phyloP scores from a whole-genome alignment of 1,140 invertebrate genomes.

The Saxidomus purpurata region DNA sequence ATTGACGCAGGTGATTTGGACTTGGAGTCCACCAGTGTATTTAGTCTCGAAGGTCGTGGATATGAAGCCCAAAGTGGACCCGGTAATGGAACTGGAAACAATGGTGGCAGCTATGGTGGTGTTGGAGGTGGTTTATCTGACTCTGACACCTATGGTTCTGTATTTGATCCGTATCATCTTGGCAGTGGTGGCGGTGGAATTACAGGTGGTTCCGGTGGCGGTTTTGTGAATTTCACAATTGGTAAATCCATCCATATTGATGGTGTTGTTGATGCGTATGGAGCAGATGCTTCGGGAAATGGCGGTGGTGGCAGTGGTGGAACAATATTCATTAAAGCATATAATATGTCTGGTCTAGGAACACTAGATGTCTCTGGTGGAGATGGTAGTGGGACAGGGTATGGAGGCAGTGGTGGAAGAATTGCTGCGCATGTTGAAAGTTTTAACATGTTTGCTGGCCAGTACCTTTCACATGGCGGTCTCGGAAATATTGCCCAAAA shows the following conservation, averaged over 20 bases:
- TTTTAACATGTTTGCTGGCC: conserved; percentile 75
- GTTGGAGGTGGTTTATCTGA: conserved; percentile 67
- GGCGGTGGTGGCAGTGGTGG: conserved; percentile 80
- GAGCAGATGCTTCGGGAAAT: conserved; percentile 62
- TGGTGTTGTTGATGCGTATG: conserved; percentile 72
- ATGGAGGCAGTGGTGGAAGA: conserved; percentile 79
- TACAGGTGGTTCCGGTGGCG: conserved; percentile 76
- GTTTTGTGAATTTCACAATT: conserved; percentile 75
- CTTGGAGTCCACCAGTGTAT: conserved; percentile 74
- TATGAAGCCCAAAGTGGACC: conserved; percentile 64
- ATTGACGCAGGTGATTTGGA: conserved; percentile 78
- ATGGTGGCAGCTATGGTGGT: conserved; percentile 79
- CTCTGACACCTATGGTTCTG: conserved; percentile 74
- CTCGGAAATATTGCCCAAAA: conserved; percentile 36
- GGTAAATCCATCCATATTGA: conserved; percentile 76
- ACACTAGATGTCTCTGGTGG: conserved; percentile 77
- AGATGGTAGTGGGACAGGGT: conserved; percentile 67
- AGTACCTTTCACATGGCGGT: conserved; percentile 77
- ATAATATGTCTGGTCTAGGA: conserved; percentile 80
- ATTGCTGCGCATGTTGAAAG: conserved; percentile 78
- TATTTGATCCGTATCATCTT: conserved; percentile 75
- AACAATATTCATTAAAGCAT: conserved; percentile 76
- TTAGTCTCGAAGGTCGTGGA: conserved; percentile 75
- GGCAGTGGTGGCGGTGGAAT: conserved; percentile 78
- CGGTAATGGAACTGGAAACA: conserved; percentile 64